Evolutionary conservation across 2,797 vertebrate genomes (phyloP), one percentile per base, ranked within the genome.

Genomic region (Crossoptilon crossoptilon): DNA sequence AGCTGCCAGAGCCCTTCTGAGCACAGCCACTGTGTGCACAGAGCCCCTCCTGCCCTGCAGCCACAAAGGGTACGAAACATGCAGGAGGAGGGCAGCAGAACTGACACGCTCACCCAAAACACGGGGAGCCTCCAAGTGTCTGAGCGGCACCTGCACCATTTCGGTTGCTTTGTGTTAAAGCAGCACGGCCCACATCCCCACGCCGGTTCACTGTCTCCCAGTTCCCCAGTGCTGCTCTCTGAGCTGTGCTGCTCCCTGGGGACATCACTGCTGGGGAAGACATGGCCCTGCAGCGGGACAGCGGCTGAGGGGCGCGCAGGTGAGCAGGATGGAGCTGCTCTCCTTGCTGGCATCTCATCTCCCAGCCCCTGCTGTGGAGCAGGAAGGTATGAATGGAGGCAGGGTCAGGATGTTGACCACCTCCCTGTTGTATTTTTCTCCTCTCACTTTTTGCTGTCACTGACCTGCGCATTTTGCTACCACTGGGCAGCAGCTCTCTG

Each of bases 261-360:
- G 51, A 90, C 0, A 12, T 6, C 27, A 46, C 55, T 69, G 33
- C 10, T 24, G 3, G 64, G 68, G 87, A 51, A 24, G 24, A 14
- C 0, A 1, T 22, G 79, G 82, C 76, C 91, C 92, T 81, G 83
- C 92, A 67, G 73, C 63, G 35, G 55, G 43, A 62, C 48, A 24
- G 48, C 4, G 7, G 23, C 23, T 49, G 23, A 49, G 48, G 48
- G 23, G 48, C 8, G 51, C 22, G 62, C 72, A 68, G 87, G 91
- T 83, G 33, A 93, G 67, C 84, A 35, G 75, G 63, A 81, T 27
- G 72, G 68, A 82, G 76, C 55, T 31, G 51, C 70, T 55, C 11
- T 21, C 46, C 16, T n/a, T 75, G 29, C 59, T 46, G 1, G 6
- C 37, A 24, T 55, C 17, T 15, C 4, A 4, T 70, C 48, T 78